Percentiles rank a stretch among this genome's conserved stretches.
These are phyloP conservation scores for Melikaiella ostensackeni DNA, from an alignment of 2,888 invertebrate species.

Conservation along the genomic window DNA sequence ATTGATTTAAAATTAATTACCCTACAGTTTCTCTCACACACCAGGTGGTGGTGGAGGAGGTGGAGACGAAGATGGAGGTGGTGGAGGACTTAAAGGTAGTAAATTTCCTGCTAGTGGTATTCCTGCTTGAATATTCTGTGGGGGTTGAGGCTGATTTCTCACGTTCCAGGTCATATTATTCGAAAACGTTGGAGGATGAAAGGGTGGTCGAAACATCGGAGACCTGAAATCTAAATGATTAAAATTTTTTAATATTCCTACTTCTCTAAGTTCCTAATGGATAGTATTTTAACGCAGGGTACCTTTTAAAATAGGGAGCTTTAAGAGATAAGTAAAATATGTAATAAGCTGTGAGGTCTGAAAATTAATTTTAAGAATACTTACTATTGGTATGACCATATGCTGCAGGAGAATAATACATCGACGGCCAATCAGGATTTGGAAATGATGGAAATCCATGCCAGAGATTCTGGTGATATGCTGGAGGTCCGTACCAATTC, in stretches of 20 bases:
- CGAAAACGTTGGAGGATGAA: slow-evolving; percentile 12
- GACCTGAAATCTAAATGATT: slow-evolving; percentile 22
- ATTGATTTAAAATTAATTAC: slow-evolving; percentile 34
- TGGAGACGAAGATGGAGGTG: slow-evolving; percentile 57
- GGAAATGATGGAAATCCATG: slow-evolving; percentile 42
- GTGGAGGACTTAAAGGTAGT: slow-evolving; percentile 45
- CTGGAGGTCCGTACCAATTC: slow-evolving; percentile 54
- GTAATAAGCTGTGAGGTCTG: no score
- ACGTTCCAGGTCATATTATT: slow-evolving; percentile 45
- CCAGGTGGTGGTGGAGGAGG: slow-evolving; percentile 51
- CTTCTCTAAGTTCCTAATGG: background rate
- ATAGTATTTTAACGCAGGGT: no score
- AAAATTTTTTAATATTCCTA: background rate
- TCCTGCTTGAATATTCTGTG: slow-evolving; percentile 41
- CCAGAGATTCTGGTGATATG: slow-evolving; percentile 47
- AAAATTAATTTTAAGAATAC: background rate
- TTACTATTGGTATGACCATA: slow-evolving; percentile 40
- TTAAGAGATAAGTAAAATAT: no score
- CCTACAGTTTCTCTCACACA: slow-evolving; percentile 22
- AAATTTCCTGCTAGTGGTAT: slow-evolving; percentile 22
- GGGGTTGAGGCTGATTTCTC: slow-evolving; percentile 1
- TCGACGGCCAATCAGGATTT: slow-evolving; percentile 49
- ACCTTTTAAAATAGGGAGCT: no score
- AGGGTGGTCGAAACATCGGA: slow-evolving; percentile 7
- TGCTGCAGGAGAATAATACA: slow-evolving; percentile 40